A percentile compares a stretch with the other conserved stretches of the same genome.
These are phyloP conservation scores for Typhlichthys subterraneus DNA, from an alignment of 2,797 vertebrate genomes.

Conservation along the genomic window DNA sequence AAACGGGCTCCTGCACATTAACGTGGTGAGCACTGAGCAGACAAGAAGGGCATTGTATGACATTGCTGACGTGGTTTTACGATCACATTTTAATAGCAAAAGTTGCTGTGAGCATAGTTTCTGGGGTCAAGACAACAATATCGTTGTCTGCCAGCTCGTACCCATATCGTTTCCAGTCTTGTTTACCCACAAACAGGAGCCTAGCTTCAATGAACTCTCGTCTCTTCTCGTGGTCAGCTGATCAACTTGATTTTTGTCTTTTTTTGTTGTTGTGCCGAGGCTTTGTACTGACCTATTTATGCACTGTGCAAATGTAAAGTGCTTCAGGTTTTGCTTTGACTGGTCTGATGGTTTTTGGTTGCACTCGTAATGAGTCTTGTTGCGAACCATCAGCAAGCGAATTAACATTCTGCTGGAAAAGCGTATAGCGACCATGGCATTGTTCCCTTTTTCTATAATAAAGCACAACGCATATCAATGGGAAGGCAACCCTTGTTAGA, in stretches of 20 bases:
- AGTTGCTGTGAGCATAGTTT: constrained; percentile 59
- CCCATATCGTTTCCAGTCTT: constrained; percentile 58
- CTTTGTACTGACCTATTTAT: constrained; percentile 31
- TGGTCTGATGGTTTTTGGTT: constrained; percentile 14
- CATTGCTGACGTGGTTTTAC: constrained; percentile 60
- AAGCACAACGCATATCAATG: constrained; percentile 22
- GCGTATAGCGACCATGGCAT: constrained; percentile 13
- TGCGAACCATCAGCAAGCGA: constrained; percentile 20
- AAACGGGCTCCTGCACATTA: constrained; percentile 35
- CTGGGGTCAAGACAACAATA: constrained; percentile 59
- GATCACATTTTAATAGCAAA: constrained; percentile 55
- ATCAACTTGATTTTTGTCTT: constrained; percentile 13
- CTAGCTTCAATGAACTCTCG: constrained; percentile 29
- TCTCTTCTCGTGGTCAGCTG: constrained; percentile 41
- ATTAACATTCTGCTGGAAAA: constrained; percentile 36
- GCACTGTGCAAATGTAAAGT: constrained; percentile 26
- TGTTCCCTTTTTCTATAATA: constrained; percentile 1
- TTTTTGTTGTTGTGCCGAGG: constrained; percentile 23
- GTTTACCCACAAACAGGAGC: constrained; percentile 67
- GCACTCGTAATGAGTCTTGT: constrained; percentile 12
- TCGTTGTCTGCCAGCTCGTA: constrained; percentile 62
- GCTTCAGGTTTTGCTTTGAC: constrained; percentile 17
- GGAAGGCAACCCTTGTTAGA: constrained; percentile 5
- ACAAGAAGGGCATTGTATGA: constrained; percentile 69
- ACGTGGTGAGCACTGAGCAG: constrained; percentile 26